A percentile compares a stretch with the other conserved stretches of the same genome.
These are phyloP conservation scores for Pseudochromis fuscus DNA, from an alignment of 2,797 vertebrate genomes.

Conservation along the genomic window DNA sequence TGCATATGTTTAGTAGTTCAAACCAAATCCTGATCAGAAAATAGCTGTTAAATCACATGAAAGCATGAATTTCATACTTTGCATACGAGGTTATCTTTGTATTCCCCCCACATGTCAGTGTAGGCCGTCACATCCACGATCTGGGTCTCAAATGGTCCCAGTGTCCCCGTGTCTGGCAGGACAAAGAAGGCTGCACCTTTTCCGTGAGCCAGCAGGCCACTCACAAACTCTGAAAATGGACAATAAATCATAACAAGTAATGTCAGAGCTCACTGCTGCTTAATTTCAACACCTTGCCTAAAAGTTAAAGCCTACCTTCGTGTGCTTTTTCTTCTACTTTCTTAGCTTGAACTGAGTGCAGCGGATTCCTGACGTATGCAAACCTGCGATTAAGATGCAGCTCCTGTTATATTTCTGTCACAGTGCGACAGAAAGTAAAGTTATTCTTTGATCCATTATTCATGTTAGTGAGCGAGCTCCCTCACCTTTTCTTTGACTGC, in stretches of 20 bases:
- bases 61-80: constrained; percentile 78
- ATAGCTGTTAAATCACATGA: background rate
- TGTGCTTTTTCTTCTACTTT: constrained; percentile 78
- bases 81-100: constrained; percentile 91
- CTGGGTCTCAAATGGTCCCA: constrained; percentile 87
- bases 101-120: constrained; percentile 96
- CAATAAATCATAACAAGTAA: background rate
- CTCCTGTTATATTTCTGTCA: constrained; percentile 15
- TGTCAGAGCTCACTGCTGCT: background rate
- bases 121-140: constrained; percentile 88
- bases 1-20: no score
- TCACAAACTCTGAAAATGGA: constrained; percentile 84
- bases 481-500: constrained; percentile 68
- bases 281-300: background rate
- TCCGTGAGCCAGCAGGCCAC: constrained; percentile 84
- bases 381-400: constrained; percentile 59
- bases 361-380: constrained; percentile 53
- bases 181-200: constrained; percentile 90
- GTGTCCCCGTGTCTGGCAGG: constrained; percentile 79
- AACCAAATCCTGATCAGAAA: background rate
- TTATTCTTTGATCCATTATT: constrained; percentile 34
- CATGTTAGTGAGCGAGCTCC: background rate
- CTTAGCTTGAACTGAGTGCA: constrained; percentile 72
- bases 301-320: constrained; percentile 63
- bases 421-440: no score